Percentiles rank a stretch among this genome's conserved stretches.
Evolutionary conservation across 2,113 vertebrate species (phyloP).

Genomic region (Gobiocypris rarus): DNA sequence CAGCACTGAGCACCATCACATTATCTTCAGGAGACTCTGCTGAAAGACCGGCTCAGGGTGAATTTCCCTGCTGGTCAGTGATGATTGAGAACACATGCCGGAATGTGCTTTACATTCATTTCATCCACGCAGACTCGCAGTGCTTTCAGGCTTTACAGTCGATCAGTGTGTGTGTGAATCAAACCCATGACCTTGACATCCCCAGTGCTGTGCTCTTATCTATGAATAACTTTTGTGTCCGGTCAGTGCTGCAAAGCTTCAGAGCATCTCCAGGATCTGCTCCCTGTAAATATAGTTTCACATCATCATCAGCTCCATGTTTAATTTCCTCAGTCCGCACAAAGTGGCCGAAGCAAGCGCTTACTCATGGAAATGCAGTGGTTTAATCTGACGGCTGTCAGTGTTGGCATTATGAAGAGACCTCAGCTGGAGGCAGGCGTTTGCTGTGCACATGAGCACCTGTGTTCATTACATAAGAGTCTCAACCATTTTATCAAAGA

Average conservation of each 20-base stretch:
- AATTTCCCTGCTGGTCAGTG: no score
- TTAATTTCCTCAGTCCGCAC: not conserved
- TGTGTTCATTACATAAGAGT: constrained; percentile 45
- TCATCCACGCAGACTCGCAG: not conserved
- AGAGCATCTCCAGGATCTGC: no score
- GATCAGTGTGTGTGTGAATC: not conserved
- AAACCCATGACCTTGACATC: not conserved
- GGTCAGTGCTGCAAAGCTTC: not conserved
- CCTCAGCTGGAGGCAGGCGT: constrained; percentile 43
- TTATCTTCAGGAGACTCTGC: no score
- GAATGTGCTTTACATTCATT: not conserved
- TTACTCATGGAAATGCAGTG: constrained; percentile 37
- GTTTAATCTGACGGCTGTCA: constrained; percentile 31
- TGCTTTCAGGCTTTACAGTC: not conserved
- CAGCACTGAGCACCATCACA: not conserved
- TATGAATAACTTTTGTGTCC: not conserved
- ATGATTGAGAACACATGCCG: not conserved
- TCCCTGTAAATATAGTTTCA: constrained; percentile 12
- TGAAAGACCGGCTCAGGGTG: no score
- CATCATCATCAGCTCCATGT: constrained; percentile 23
- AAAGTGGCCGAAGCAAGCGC: constrained; percentile 6
- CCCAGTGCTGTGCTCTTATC: not conserved
- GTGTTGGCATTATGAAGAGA: constrained; percentile 27
- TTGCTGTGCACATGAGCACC: constrained; percentile 33
- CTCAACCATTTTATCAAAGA: constrained; percentile 27